These are phyloP conservation scores for Trypoxylus dichotomus DNA, from an alignment of 1,140 invertebrate species.

Conservation along the genomic window DNA sequence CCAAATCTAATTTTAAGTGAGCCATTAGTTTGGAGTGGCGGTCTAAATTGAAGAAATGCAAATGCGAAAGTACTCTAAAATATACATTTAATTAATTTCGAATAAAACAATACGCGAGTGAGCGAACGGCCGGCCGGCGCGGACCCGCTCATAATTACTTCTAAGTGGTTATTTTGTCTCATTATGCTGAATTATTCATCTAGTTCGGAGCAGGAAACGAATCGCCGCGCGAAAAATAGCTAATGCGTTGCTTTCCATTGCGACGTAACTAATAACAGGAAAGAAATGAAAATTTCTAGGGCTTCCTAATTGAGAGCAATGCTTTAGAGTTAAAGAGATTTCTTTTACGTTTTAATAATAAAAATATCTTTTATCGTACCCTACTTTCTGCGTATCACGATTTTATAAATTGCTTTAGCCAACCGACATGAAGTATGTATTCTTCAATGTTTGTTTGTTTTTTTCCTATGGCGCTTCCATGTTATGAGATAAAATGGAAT, in stretches of 20 bases:
- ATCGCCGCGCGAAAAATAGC: neutral
- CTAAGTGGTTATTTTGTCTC: conserved; percentile 5
- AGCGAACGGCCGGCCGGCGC: no score
- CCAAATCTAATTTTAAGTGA: conserved; percentile 3
- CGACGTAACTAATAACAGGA: neutral
- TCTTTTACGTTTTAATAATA: no score
- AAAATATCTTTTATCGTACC: no score
- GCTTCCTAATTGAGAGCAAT: no score
- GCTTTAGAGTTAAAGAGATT: no score
- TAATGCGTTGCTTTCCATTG: neutral
- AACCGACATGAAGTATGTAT: no score
- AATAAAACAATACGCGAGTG: conserved; percentile 1
- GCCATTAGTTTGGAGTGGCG: conserved; percentile 3
- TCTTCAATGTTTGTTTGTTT: no score
- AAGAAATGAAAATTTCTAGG: no score
- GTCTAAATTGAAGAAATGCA: conserved; percentile 14
- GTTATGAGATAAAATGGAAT: no score
- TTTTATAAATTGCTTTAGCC: no score
- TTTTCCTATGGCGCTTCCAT: no score
- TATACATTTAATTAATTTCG: conserved; percentile 26
- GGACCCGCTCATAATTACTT: neutral
- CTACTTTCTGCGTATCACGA: no score
- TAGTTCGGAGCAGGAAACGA: neutral
- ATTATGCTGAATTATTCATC: conserved; percentile 8
- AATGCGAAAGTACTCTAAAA: conserved; percentile 23